A percentile compares a stretch with the other conserved stretches of the same genome.
These are phyloP conservation scores for Uria lomvia DNA, from an alignment of 2,113 vertebrate species.

Conservation along the genomic window DNA sequence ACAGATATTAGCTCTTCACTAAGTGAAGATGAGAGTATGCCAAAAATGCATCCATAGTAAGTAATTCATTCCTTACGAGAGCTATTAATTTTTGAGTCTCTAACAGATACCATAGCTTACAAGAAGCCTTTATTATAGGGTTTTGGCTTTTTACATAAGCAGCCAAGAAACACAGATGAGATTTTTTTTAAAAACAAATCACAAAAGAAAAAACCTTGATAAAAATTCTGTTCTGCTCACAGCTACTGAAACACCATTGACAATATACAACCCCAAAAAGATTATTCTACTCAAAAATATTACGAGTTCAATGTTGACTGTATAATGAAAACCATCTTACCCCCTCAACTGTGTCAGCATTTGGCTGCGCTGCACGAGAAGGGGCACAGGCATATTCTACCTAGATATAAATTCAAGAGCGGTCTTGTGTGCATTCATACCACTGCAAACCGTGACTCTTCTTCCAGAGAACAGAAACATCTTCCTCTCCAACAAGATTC, in stretches of 20 bases:
- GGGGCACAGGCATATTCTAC: neutral
- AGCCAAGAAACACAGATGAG: neutral
- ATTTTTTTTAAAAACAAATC: neutral
- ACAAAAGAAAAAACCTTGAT: neutral
- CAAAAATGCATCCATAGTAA: neutral
- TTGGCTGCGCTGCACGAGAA: neutral
- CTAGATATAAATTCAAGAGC: neutral
- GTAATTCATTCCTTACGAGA: neutral
- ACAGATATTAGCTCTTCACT: neutral
- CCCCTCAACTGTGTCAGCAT: neutral
- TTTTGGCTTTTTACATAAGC: neutral
- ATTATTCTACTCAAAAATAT: neutral
- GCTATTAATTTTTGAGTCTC: neutral
- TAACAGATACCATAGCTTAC: neutral
- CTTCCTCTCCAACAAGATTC: neutral
- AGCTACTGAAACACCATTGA: neutral
- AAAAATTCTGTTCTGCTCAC: neutral
- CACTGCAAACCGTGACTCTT: neutral
- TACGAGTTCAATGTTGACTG: neutral
- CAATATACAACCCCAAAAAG: neutral
- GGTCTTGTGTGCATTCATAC: rapidly evolving
- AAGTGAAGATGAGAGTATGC: rapidly evolving
- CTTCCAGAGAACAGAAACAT: neutral
- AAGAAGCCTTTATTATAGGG: neutral
- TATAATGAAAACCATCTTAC: neutral